These are phyloP conservation scores for Tichodroma muraria DNA, from an alignment of 2,113 vertebrate species.

Conservation along the genomic window DNA sequence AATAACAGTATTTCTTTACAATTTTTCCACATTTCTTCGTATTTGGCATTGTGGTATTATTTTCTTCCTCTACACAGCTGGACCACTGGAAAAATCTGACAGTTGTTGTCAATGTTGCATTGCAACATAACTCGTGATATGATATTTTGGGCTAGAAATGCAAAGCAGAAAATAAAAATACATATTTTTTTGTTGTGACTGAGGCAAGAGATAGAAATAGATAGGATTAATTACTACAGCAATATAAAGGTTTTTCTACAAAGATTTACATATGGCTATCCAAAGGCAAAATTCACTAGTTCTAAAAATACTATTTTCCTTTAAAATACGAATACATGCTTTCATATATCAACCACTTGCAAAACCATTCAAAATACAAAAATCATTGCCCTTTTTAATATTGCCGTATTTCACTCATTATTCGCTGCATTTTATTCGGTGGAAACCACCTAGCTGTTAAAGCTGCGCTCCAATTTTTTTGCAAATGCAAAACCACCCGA, in stretches of 20 bases:
- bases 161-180: not conserved
- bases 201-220: conserved; percentile 4
- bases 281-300: not conserved
- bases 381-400: not conserved
- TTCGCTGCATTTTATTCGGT: not conserved
- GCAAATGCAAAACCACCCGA: not conserved
- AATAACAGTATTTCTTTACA: not conserved
- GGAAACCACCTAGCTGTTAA: not conserved
- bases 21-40: not conserved
- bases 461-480: not conserved
- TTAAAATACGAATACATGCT: not conserved
- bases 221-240: conserved; percentile 4
- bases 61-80: not conserved
- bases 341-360: not conserved
- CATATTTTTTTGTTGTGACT: not conserved
- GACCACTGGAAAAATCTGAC: conserved; percentile 12
- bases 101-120: not conserved
- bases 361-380: not conserved
- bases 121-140: not conserved
- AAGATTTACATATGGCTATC: not conserved
- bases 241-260: not conserved
- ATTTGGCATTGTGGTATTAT: not conserved
- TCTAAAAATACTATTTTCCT: not conserved
- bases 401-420: not conserved
- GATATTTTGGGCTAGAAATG: not conserved